Base-by-base conservation (phyloP, 2,797 vertebrate species). In the Eulemur rubriventer region DNA sequence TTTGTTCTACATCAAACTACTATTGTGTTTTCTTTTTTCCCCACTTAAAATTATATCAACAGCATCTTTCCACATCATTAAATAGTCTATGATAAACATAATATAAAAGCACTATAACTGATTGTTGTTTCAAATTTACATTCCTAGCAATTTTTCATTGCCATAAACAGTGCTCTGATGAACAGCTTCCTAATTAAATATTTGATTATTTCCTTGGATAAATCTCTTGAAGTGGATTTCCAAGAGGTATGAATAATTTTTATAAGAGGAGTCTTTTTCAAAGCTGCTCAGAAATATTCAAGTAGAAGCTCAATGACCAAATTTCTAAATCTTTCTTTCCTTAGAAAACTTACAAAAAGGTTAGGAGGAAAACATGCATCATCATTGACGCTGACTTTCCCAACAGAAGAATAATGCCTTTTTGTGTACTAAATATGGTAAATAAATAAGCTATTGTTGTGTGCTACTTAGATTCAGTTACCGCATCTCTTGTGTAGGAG, bases 281-380 rank as follows among this genome's bases (percentile, higher is more conserved):
- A 69, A 79, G 26, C 22, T 28, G 72, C 41, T 76, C 89, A 89
- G 38, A 89, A 92, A 93, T 82, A 33, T 61, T 82, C 63, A 91
- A 69, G 52, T 43, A 80, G 52, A 91, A 52, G 30, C 52, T 92
- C 65, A 69, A 61, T 59, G 38, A 70, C 46, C 38, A 52, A 91
- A 86, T 92, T 94, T 95, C 33, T 84, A 92, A 93, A 82, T 89
- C 18, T 85, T 90, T 87, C 87, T 92, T 96, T 63, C 57, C 61
- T 28, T 89, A 78, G 41, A 87, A 96, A 83, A 78, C 33, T 92
- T 96, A 20, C n/a, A 59, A 55, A 91, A 75, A 59, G 17, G 0
- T 70, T 59, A 86, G 46, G 61, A 89, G 55, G 59, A 88, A 94
- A 65, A 12, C 22, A 73, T 80, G 8, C 2, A 9, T 67, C 80